Conservation (phyloP, 1,140 invertebrate genomes). For the Zaprionus ghesquierei region DNA sequence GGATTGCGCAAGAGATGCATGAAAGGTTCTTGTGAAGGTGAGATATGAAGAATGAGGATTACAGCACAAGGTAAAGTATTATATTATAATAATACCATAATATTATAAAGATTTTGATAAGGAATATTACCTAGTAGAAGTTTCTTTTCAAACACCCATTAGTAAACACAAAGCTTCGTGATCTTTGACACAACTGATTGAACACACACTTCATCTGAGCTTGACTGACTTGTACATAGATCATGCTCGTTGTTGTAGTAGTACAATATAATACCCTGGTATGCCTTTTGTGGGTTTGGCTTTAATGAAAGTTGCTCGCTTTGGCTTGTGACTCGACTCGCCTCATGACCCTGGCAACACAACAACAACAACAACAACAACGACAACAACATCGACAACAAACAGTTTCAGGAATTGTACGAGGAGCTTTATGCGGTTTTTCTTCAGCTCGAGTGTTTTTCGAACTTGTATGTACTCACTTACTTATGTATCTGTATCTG, state of each 20-base stretch:
- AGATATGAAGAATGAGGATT: neutral
- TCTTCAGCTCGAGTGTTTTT: neutral
- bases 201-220: slow-evolving; percentile 15
- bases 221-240: slow-evolving; percentile 33
- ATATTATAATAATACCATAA: no score
- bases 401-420: slow-evolving; percentile 51
- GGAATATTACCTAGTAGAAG: neutral
- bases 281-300: slow-evolving; percentile 55
- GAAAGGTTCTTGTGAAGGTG: neutral
- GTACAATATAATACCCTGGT: slow-evolving; percentile 19
- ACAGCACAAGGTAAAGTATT: neutral
- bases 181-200: slow-evolving; percentile 59
- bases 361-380: slow-evolving; percentile 17
- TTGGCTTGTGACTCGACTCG: slow-evolving; percentile 48
- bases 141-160: neutral
- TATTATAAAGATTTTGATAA: no score
- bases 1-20: neutral
- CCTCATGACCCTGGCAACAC: slow-evolving; percentile 63
- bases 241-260: slow-evolving; percentile 5
- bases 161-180: slow-evolving; percentile 48
- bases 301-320: slow-evolving; percentile 61
- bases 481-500: neutral
- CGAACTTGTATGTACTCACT: neutral
- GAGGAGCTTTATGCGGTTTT: slow-evolving; percentile 47
- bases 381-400: slow-evolving; percentile 7